Percentiles rank a stretch among this genome's conserved stretches.
These are phyloP conservation scores for Endotricha flammealis DNA, from an alignment of 2,888 invertebrate genomes.

Conservation along the genomic window DNA sequence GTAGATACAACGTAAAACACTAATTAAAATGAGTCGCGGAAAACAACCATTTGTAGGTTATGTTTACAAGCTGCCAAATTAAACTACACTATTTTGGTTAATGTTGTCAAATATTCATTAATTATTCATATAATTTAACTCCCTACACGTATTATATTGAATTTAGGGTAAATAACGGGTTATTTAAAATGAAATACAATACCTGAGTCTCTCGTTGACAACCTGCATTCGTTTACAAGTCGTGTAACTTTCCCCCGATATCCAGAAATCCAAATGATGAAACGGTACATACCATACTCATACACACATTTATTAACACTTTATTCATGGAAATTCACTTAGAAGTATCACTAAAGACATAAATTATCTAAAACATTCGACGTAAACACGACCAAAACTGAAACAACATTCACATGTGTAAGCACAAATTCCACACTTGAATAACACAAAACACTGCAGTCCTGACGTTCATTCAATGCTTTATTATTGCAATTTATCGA, in stretches of 20 bases:
- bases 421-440: not conserved
- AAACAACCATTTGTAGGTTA: conserved; percentile 55
- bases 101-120: not conserved
- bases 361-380: conserved; percentile 52
- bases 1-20: no score
- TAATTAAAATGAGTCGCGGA: not conserved
- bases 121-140: not conserved
- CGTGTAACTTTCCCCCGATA: conserved; percentile 45
- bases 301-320: not conserved
- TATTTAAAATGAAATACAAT: conserved; percentile 24
- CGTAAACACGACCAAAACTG: conserved; percentile 61
- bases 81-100: conserved; percentile 22
- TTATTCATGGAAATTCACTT: conserved; percentile 4
- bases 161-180: conserved; percentile 8
- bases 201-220: conserved; percentile 46
- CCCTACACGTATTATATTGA: not conserved
- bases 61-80: conserved; percentile 65
- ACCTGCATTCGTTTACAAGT: conserved; percentile 50
- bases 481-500: conserved; percentile 15
- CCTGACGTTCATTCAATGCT: not conserved
- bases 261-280: conserved; percentile 23
- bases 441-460: not conserved
- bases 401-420: conserved; percentile 13
- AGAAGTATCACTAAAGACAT: conserved; percentile 37
- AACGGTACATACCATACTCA: conserved; percentile 32